Evolutionary conservation across 2,113 vertebrate species (phyloP).

Genomic region (Upupa epops): DNA sequence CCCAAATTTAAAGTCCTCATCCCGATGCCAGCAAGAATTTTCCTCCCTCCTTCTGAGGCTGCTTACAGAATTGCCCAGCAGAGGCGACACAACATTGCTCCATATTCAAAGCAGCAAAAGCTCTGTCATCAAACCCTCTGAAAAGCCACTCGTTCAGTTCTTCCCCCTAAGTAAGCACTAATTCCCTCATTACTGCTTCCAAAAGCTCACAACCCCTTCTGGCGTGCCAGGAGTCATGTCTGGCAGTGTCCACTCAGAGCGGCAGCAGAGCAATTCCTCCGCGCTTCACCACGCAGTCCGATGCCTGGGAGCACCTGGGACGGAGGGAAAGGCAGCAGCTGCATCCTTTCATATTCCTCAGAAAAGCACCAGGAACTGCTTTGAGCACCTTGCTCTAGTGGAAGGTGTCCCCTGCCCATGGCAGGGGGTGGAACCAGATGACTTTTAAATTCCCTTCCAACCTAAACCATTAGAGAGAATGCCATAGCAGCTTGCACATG

Average conservation of each 20-base stretch:
- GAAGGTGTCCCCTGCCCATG: rapidly evolving
- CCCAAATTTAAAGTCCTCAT: neutral
- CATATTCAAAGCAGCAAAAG: neutral
- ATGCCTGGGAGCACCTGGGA: neutral
- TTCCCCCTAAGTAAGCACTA: neutral
- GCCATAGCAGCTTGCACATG: neutral
- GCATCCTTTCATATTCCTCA: neutral
- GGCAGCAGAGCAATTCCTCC: neutral
- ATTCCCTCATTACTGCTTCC: neutral
- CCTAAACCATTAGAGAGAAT: neutral
- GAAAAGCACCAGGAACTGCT: neutral
- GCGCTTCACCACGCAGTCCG: neutral
- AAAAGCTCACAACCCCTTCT: neutral
- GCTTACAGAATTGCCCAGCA: neutral
- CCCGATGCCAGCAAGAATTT: neutral
- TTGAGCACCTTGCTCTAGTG: neutral
- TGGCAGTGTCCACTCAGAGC: neutral
- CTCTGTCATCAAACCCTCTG: neutral
- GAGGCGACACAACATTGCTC: neutral
- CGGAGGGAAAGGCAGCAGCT: neutral
- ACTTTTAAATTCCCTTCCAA: neutral
- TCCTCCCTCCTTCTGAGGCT: neutral
- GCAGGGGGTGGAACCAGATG: rapidly evolving
- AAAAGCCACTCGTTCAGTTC: neutral
- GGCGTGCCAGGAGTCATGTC: neutral